Evolutionary conservation across 2,888 invertebrate species (phyloP).

Genomic region (Linyphia triangularis): DNA sequence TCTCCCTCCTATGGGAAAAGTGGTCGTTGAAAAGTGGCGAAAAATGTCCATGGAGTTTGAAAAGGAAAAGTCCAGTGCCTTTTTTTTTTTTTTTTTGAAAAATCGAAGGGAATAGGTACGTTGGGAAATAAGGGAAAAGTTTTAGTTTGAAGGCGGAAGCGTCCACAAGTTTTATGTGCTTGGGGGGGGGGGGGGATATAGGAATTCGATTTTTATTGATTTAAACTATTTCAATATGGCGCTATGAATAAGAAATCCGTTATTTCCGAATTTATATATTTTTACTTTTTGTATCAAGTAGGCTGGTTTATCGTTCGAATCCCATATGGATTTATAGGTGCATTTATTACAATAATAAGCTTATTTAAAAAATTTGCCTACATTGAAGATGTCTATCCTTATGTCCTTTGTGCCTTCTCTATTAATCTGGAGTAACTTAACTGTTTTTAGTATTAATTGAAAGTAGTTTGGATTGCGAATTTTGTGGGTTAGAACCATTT

Average conservation of each 20-base stretch:
- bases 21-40: constrained; percentile 45
- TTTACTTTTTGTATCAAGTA: not conserved
- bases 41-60: constrained; percentile 25
- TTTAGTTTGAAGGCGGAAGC: constrained; percentile 6
- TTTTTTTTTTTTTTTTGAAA: not conserved
- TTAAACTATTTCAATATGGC: not conserved
- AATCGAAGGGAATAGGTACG: constrained; percentile 38
- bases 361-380: no score
- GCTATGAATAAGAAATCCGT: not conserved
- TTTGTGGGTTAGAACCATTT: no score
- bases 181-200: not conserved
- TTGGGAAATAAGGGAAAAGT: not conserved
- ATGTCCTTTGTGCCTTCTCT: no score
- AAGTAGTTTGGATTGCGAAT: no score
- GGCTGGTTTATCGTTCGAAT: no score
- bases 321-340: no score
- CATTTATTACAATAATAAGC: no score
- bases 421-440: no score
- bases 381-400: no score
- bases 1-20: not conserved
- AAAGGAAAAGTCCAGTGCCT: constrained; percentile 25
- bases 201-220: constrained; percentile 3
- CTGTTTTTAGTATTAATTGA: no score
- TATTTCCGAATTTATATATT: not conserved
- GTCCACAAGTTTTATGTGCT: constrained; percentile 16